phyloP scores from a whole-genome alignment of 1,140 invertebrate genomes.

The Drosophila neocordata region DNA sequence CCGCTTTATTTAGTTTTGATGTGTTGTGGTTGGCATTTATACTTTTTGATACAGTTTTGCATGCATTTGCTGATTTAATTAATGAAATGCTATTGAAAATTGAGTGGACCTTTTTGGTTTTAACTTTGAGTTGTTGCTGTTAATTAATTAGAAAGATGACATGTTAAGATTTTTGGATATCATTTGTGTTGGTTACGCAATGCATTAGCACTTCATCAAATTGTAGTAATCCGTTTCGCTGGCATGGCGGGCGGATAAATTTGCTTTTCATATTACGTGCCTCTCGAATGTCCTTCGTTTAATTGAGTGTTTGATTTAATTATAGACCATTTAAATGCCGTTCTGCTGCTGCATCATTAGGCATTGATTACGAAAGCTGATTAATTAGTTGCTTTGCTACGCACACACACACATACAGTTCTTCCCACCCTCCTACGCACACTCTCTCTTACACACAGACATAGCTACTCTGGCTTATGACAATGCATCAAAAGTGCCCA shows the following conservation, averaged over 20 bases:
- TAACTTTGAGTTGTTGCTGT: not conserved
- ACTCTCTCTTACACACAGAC: not conserved
- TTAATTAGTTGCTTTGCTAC: constrained; percentile 62
- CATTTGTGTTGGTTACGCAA: not conserved
- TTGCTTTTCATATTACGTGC: constrained; percentile 18
- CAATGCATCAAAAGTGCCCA: constrained; percentile 60
- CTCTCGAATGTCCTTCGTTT: constrained; percentile 39
- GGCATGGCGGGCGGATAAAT: not conserved
- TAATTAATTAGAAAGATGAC: constrained; percentile 7
- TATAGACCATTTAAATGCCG: constrained; percentile 71
- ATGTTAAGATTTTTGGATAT: constrained; percentile 12
- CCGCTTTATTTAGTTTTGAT: constrained; percentile 57
- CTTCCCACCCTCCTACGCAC: not conserved
- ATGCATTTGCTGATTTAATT: constrained; percentile 45
- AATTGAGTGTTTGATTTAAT: constrained; percentile 80
- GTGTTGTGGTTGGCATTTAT: constrained; percentile 58
- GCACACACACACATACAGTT: constrained; percentile 4
- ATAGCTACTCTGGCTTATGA: constrained; percentile 20
- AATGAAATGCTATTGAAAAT: constrained; percentile 32
- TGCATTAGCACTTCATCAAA: constrained; percentile 59
- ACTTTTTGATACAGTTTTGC: constrained; percentile 25
- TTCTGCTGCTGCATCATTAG: constrained; percentile 66
- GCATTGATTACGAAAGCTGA: constrained; percentile 74
- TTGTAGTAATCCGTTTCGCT: constrained; percentile 31
- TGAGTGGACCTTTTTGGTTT: not conserved